phyloP scores from a whole-genome alignment of 92 coral and sea anemone species.

The Paramuricea clavata region DNA sequence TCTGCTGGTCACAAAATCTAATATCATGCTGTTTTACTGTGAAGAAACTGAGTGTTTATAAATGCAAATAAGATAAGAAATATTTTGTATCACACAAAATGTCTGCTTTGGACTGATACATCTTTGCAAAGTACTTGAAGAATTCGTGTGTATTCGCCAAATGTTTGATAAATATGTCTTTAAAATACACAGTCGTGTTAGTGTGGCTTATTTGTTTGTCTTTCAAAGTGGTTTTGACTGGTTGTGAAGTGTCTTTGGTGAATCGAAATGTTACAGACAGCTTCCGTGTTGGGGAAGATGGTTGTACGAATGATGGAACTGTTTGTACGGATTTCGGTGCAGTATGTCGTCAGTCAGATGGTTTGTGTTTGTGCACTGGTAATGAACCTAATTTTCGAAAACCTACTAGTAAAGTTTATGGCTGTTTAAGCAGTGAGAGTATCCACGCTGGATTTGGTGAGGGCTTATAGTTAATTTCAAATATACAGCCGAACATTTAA shows the following conservation, averaged over 20 bases:
- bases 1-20: too few species aligned
- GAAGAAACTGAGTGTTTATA: too few species aligned
- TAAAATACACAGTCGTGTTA: too few species aligned
- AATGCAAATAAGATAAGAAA: too few species aligned
- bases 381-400: neutral
- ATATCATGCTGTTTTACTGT: too few species aligned
- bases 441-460: neutral
- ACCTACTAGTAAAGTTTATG: neutral
- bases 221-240: neutral
- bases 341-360: neutral
- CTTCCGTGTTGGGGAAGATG: constrained; percentile 41
- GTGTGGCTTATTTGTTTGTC: neutral
- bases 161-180: too few species aligned
- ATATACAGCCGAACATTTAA: too few species aligned
- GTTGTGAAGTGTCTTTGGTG: constrained; percentile 21
- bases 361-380: constrained; percentile 3
- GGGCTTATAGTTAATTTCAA: too few species aligned
- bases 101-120: too few species aligned
- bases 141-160: too few species aligned
- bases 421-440: neutral
- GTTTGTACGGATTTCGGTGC: neutral
- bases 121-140: too few species aligned
- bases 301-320: constrained; percentile 11
- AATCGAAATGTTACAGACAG: constrained; percentile 38
- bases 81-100: too few species aligned